Evolutionary conservation across 2,797 vertebrate genomes (phyloP).

Genomic region (Pipistrellus pipistrellus): DNA sequence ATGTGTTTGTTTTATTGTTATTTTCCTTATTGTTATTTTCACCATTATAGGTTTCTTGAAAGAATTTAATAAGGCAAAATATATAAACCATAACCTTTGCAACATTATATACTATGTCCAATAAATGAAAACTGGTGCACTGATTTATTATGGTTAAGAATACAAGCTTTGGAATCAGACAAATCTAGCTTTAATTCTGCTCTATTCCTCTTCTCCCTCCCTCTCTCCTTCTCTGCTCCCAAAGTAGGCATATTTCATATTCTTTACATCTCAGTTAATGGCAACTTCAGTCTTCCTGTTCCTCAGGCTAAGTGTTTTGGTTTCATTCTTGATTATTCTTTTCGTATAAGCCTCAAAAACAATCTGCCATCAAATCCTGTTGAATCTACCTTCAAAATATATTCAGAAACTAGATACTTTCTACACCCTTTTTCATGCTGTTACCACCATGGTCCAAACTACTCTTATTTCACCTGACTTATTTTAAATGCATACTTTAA

Average conservation of each 20-base stretch:
- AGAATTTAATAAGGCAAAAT: neutral
- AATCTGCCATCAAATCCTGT: neutral
- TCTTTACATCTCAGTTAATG: neutral
- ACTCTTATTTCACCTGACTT: neutral
- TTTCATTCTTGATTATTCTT: neutral
- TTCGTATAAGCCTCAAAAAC: neutral
- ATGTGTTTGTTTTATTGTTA: neutral
- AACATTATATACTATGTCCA: neutral
- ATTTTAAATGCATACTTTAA: neutral
- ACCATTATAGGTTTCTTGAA: neutral
- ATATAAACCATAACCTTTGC: neutral
- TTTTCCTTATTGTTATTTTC: neutral
- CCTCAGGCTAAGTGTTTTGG: neutral
- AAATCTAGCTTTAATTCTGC: neutral
- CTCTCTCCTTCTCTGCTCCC: neutral
- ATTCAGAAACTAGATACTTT: neutral
- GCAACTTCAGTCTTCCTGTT: neutral
- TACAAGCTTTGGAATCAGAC: neutral
- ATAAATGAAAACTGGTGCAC: neutral
- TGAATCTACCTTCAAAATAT: conserved; percentile 13
- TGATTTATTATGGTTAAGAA: neutral
- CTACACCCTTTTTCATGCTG: neutral
- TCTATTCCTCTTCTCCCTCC: neutral
- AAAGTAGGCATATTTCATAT: neutral
- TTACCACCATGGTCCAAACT: neutral